Evolutionary conservation across 2,888 invertebrate genomes (phyloP), one percentile per base, ranked within the genome.

Genomic region (Drosophila mimica): DNA sequence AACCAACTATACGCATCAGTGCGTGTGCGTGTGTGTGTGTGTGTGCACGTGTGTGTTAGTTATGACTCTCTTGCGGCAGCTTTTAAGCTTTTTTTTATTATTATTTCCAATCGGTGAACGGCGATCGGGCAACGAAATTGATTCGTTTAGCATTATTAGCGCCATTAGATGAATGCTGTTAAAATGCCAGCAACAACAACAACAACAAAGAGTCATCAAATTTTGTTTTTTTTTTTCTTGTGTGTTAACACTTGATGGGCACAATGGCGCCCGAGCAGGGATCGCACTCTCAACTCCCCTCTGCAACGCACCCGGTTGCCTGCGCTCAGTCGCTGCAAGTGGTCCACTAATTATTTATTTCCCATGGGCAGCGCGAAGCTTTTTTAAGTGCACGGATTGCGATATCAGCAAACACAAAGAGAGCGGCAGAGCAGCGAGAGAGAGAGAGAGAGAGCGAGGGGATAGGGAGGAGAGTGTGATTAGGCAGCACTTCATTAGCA

Each of bases 141-240:
- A 88, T 91, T 92, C 90, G 82, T 89, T 91, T 91, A 92, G 92
- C 90, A 89, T 88, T 89, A 92, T 92, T 92, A 92, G 91, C 91
- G 86, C 82, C 84, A 83, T 84, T 80, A 88, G 88, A 82, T 70
- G 83, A 85, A 82, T 78, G 71, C 69, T 74, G 70, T 79, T 74
- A 67, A 79, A 75, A 81, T 17, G 49, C 60, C 72, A 73, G 46
- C 69, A 73, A 61, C 53, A 76, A 70, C 48, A 76, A 52, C 38
- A 75, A 67, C 20, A 74, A 73, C 59, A 73, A 74, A 69, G 57
- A 53, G 25, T 31, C 52, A 17, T 58, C 30, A 66, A 49, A 11
- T 17, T 61, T 77, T 25, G 25, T 71, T 76, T 71, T 52, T 54
- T 17, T 67, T 71, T 66, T 72, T 69, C 56, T 78, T 40, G 40